Evolutionary conservation across 2,113 vertebrate genomes (phyloP).

Genomic region (Nycticebus coucang): DNA sequence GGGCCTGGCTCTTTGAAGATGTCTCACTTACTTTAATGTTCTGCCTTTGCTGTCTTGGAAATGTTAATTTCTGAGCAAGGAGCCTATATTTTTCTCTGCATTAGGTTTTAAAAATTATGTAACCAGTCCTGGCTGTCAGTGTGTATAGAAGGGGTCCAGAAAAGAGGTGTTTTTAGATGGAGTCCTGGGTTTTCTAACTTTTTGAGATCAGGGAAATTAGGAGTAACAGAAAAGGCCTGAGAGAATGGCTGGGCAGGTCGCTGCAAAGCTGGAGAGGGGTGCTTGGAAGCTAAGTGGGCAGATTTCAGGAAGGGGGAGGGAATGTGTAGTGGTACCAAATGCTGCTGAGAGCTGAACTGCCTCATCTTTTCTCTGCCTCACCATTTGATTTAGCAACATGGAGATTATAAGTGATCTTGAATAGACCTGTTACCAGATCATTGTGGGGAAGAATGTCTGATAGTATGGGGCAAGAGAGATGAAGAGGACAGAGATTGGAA

Average conservation of each 20-base stretch:
- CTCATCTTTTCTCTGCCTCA: too few species aligned
- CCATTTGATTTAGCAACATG: neutral
- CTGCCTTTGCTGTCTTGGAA: neutral
- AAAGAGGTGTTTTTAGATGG: neutral
- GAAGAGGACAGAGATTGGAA: neutral
- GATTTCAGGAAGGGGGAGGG: neutral
- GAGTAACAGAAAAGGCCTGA: neutral
- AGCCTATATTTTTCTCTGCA: neutral
- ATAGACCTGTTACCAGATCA: neutral
- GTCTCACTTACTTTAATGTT: neutral
- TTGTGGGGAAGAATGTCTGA: neutral
- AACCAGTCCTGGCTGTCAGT: neutral
- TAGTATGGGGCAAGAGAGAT: neutral
- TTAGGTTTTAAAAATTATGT: neutral
- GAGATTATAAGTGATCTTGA: neutral
- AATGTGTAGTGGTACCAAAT: neutral
- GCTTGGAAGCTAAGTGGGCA: neutral
- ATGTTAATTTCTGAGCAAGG: neutral
- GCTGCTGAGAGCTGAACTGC: neutral
- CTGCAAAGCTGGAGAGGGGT: neutral
- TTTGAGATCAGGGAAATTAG: neutral
- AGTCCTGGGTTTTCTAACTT: neutral
- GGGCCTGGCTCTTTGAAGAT: rapidly evolving
- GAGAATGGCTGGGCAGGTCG: neutral
- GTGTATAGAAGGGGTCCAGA: neutral